Percentiles rank a stretch among this genome's conserved stretches.
These are phyloP conservation scores for Lepas anatifera DNA, from an alignment of 2,888 invertebrate genomes.

Conservation along the genomic window DNA sequence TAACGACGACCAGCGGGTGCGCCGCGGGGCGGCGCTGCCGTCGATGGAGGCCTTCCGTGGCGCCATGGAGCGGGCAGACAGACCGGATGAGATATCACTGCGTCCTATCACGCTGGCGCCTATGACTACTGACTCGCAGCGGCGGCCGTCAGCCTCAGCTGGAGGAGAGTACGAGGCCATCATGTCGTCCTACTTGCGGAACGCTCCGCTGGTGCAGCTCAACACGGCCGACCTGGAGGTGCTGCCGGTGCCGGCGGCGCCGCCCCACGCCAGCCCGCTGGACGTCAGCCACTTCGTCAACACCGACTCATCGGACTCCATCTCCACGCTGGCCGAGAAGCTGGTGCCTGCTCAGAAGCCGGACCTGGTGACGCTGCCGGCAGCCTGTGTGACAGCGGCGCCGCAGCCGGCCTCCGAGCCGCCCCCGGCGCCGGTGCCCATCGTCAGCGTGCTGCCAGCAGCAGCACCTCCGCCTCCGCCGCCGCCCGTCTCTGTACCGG, in stretches of 20 bases:
- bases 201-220: background rate
- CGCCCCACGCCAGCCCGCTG: background rate
- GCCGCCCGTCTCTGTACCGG: background rate
- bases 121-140: background rate
- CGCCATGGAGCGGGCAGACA: no score
- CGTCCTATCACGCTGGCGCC: background rate
- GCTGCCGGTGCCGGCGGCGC: background rate
- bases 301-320: background rate
- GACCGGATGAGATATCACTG: background rate
- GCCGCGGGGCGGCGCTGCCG: background rate
- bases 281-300: background rate
- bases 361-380: background rate
- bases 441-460: no score
- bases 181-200: background rate
- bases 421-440: background rate
- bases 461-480: background rate
- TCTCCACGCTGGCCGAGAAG: background rate
- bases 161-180: background rate
- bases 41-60: background rate
- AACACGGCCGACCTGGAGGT: conserved; percentile 6
- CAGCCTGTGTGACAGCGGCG: no score
- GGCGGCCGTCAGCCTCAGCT: background rate
- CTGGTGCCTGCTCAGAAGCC: background rate
- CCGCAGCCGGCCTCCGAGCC: background rate
- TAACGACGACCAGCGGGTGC: background rate